phyloP scores from a whole-genome alignment of 2,797 vertebrate genomes.

The Bucorvus abyssinicus region DNA sequence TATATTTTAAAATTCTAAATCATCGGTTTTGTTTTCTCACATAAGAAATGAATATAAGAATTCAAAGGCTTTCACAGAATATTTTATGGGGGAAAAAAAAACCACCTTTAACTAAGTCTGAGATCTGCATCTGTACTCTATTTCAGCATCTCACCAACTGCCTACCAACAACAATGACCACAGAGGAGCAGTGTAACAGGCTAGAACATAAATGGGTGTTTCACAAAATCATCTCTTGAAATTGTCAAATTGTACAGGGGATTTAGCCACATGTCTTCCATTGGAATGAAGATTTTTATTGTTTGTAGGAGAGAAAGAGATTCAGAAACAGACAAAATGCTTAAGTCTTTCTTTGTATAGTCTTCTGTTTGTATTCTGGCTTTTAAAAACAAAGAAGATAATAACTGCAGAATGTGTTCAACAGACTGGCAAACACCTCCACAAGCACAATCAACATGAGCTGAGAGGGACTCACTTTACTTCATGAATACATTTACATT shows the following conservation, averaged over 20 bases:
- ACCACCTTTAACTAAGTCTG: constrained; percentile 2
- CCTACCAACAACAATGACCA: constrained; percentile 46
- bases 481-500: constrained; percentile 76
- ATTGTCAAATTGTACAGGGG: not conserved
- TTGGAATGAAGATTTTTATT: not conserved
- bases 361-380: constrained; percentile 14
- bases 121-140: constrained; percentile 47
- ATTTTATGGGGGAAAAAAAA: constrained; percentile 10
- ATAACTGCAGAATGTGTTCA: constrained; percentile 43
- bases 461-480: constrained; percentile 60
- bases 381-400: not conserved
- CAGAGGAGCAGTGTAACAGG: not conserved
- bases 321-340: constrained; percentile 47
- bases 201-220: constrained; percentile 43
- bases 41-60: constrained; percentile 42
- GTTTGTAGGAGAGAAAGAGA: not conserved
- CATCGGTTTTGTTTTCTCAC: constrained; percentile 39
- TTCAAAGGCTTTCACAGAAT: constrained; percentile 11
- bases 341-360: not conserved
- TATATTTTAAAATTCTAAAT: constrained; percentile 54
- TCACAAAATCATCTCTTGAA: constrained; percentile 38
- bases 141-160: constrained; percentile 57
- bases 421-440: constrained; percentile 55
- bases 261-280: not conserved
- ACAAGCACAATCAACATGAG: constrained; percentile 56